Base-by-base conservation (phyloP, 2,797 vertebrate species). In the Megaceryle alcyon region DNA sequence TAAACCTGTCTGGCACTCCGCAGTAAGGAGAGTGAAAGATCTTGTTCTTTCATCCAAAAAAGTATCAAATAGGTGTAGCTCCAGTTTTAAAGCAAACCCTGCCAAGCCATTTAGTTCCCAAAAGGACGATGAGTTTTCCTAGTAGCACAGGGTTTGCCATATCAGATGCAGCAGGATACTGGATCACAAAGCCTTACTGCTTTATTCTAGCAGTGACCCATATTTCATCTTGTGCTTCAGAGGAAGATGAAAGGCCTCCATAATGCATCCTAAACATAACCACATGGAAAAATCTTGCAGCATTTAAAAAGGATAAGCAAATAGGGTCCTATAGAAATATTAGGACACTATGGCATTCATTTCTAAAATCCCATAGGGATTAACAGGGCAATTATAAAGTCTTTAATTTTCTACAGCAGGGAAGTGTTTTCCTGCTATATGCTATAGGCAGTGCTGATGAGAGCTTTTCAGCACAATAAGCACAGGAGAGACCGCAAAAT, bases 191-290 rank as follows among this genome's bases (percentile, higher is more conserved):
- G 65, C 33, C 53, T 48, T 28, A 9, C 60, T 65, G 75, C 86
- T 91, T 89, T 71, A 3, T 69, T 88, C 90, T 71, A 72, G 53
- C 41, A 66, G 57, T 71, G 78, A 86, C 86, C 95, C 60, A 26
- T 83, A 78, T 85, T 96, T 94, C 88, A 90, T 85, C 81, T 75
- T 37, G 35, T 63, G 71, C 88, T 87, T 51, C 78, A 65, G 88
- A 75, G 51, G 60, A 95, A 95, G 95, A 95, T 94, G 86, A 95
- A 96, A 95, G 79, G 61, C 65, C 53, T 75, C 88, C 86, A 75
- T 88, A 96, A 95, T 76, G 61, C 68, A 85, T 51, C 88, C 88
- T 96, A 95, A 95, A 88, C 57, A 82, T 56, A 87, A 78, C 81
- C 88, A 95, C 65, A 92, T 94, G 93, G 94, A 93, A 95, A 95